Percentiles rank a stretch among this genome's conserved stretches.
These are phyloP conservation scores for Nestor notabilis DNA, from an alignment of 2,113 vertebrate species.

Conservation along the genomic window DNA sequence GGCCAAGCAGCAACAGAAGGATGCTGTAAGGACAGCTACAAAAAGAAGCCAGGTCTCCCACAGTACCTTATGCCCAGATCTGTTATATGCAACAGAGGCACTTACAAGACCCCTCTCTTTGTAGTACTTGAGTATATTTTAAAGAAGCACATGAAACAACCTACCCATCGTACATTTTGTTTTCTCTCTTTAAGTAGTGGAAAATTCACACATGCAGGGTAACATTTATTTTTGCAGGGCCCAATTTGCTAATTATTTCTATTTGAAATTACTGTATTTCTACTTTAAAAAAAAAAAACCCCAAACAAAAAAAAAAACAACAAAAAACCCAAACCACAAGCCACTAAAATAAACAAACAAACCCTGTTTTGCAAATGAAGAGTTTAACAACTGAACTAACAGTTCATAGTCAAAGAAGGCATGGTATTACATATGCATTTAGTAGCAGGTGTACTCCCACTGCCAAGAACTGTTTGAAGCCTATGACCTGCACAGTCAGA, in stretches of 20 bases:
- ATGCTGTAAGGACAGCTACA: background rate
- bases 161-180: background rate
- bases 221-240: background rate
- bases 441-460: background rate
- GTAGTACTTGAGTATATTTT: accelerated
- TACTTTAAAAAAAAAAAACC: background rate
- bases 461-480: background rate
- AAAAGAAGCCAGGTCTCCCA: background rate
- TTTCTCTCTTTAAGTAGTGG: background rate
- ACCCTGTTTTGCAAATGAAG: background rate
- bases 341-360: background rate
- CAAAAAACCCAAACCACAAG: background rate
- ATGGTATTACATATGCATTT: background rate
- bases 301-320: background rate
- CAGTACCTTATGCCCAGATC: background rate
- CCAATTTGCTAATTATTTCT: background rate
- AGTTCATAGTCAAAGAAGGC: background rate
- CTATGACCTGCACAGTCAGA: background rate
- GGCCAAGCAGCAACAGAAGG: background rate
- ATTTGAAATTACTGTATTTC: background rate
- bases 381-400: background rate
- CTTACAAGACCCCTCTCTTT: background rate
- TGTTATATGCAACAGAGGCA: background rate
- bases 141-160: background rate
- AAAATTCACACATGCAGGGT: background rate